Conservation (phyloP, 2,888 invertebrate genomes). For the Diarsia mendica region DNA sequence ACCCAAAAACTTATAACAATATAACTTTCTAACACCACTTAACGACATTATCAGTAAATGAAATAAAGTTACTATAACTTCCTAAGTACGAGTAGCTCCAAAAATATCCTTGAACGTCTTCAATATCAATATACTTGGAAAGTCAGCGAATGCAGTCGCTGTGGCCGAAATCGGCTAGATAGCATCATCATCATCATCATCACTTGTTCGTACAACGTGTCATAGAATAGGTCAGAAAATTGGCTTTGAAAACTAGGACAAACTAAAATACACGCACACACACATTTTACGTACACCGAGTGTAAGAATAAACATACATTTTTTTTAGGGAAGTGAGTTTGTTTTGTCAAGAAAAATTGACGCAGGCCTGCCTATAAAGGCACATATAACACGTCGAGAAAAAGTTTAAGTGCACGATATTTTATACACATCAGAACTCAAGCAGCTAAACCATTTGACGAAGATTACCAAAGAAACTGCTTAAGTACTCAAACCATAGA, state of each 20-base stretch:
- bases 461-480: neutral
- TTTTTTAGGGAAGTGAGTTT: too few species aligned
- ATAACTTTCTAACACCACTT: conserved; percentile 8
- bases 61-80: conserved; percentile 22
- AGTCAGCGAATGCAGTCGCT: too few species aligned
- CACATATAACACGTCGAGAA: too few species aligned
- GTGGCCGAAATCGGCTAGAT: too few species aligned
- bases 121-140: neutral
- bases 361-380: too few species aligned
- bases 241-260: neutral
- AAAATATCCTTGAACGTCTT: conserved; percentile 6
- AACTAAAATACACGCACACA: neutral
- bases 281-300: neutral
- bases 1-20: neutral
- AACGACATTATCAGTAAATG: neutral
- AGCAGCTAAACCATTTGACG: neutral
- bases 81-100: conserved; percentile 9
- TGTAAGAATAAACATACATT: neutral
- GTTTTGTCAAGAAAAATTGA: too few species aligned
- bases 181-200: too few species aligned
- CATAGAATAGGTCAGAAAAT: too few species aligned
- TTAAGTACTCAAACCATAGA: neutral
- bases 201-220: too few species aligned
- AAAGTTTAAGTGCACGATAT: too few species aligned
- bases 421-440: too few species aligned